Evolutionary conservation across 2,797 vertebrate species (phyloP).

Genomic region (Florisuga fusca): DNA sequence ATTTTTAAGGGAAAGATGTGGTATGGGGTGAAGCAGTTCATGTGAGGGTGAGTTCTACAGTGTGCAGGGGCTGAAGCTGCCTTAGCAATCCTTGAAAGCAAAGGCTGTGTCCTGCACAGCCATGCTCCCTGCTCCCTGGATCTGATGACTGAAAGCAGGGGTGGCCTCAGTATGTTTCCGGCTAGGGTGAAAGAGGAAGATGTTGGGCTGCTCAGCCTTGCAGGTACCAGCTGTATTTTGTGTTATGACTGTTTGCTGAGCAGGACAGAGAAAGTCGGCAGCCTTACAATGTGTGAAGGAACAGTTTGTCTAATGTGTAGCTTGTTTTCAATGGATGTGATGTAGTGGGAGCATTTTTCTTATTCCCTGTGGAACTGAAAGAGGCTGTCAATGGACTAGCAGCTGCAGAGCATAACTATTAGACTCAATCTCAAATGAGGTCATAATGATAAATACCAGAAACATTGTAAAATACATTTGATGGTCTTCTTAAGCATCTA

Average conservation of each 20-base stretch:
- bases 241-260: not conserved
- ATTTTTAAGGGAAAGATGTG: not conserved
- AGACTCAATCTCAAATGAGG: slow-evolving; percentile 24
- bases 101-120: not conserved
- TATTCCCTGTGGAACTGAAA: not conserved
- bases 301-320: not conserved
- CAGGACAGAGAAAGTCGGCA: not conserved
- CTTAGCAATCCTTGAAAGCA: not conserved
- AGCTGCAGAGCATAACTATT: slow-evolving; percentile 11
- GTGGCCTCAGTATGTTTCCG: accelerated
- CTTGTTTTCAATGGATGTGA: not conserved
- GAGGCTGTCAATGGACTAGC: not conserved
- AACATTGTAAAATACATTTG: not conserved
- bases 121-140: not conserved
- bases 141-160: not conserved
- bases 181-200: not conserved
- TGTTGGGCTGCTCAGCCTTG: not conserved
- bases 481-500: not conserved
- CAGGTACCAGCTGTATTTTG: not conserved
- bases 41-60: not conserved
- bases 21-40: not conserved
- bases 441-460: slow-evolving; percentile 34
- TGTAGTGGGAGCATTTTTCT: not conserved
- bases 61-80: accelerated
- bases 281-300: not conserved